Evolutionary conservation across 2,797 vertebrate species (phyloP).

Genomic region (Thalassophryne amazonica): DNA sequence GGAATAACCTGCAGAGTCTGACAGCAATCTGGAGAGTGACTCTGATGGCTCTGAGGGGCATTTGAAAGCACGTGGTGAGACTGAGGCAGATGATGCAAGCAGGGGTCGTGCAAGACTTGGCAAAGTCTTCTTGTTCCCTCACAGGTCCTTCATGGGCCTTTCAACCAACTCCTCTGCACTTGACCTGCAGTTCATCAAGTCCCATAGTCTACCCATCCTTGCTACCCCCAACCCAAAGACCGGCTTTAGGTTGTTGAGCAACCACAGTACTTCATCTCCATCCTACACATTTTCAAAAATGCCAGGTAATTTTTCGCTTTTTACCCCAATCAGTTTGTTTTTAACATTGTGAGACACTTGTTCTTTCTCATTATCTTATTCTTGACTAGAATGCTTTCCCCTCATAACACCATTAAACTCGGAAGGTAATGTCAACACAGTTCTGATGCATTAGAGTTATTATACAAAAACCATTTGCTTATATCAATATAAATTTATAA

Average conservation of each 20-base stretch:
- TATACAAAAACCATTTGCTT: too few relatives aligned
- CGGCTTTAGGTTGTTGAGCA: constrained; percentile 71
- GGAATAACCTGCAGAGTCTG: constrained; percentile 80
- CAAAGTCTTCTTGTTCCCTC: constrained; percentile 73
- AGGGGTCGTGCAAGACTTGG: constrained; percentile 74
- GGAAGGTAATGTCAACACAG: too few relatives aligned
- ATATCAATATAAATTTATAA: too few relatives aligned
- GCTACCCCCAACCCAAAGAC: constrained; percentile 66
- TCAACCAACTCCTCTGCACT: constrained; percentile 76
- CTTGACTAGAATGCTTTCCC: too few relatives aligned
- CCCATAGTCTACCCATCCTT: constrained; percentile 62
- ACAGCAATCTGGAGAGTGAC: constrained; percentile 90
- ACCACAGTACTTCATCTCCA: constrained; percentile 74
- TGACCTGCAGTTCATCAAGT: constrained; percentile 82
- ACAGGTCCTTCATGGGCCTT: constrained; percentile 68
- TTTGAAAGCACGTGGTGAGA: constrained; percentile 83
- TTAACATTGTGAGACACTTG: too few relatives aligned
- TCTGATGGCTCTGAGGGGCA: constrained; percentile 88
- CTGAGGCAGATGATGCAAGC: constrained; percentile 85
- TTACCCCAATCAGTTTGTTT: too few relatives aligned
- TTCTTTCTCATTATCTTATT: too few relatives aligned
- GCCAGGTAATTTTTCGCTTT: too few relatives aligned
- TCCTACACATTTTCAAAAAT: constrained; percentile 73
- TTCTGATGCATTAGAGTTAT: too few relatives aligned
- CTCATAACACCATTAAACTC: too few relatives aligned